A percentile compares a stretch with the other conserved stretches of the same genome.
Conservation (phyloP, 1,140 invertebrate species). For the Choristoneura fumiferana region DNA sequence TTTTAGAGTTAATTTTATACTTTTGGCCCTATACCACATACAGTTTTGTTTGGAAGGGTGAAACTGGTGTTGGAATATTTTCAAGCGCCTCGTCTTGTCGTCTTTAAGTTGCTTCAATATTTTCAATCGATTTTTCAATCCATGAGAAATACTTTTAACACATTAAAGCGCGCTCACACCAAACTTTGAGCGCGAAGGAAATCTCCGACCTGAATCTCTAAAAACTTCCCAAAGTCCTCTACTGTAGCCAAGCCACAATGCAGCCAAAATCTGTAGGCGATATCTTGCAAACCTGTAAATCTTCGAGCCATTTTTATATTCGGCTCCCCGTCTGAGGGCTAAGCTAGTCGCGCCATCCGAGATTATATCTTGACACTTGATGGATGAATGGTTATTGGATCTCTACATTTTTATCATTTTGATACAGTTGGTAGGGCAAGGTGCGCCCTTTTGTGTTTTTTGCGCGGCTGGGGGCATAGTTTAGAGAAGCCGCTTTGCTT, state of each 20-base stretch:
- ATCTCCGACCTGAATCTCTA: not conserved
- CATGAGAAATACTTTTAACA: too few species aligned
- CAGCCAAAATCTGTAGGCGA: conserved; percentile 60
- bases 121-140: too few species aligned
- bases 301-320: conserved; percentile 74
- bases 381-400: conserved; percentile 80
- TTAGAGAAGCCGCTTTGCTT: conserved; percentile 20
- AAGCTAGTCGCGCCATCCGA: conserved; percentile 67
- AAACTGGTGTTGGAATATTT: too few species aligned
- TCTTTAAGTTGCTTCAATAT: too few species aligned
- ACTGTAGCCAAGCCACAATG: conserved; percentile 39
- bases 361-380: conserved; percentile 80
- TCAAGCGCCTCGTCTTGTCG: too few species aligned
- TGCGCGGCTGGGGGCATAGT: conserved; percentile 37
- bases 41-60: too few species aligned
- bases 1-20: too few species aligned
- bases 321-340: conserved; percentile 58
- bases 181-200: too few species aligned
- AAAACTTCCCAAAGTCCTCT: not conserved
- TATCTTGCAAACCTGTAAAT: conserved; percentile 74
- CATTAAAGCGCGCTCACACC: too few species aligned
- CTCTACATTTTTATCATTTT: conserved; percentile 80
- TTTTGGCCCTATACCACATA: too few species aligned
- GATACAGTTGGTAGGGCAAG: conserved; percentile 64
- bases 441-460: conserved; percentile 31